phyloP scores from a whole-genome alignment of 2,888 invertebrate species.

The Crematogaster levior region DNA sequence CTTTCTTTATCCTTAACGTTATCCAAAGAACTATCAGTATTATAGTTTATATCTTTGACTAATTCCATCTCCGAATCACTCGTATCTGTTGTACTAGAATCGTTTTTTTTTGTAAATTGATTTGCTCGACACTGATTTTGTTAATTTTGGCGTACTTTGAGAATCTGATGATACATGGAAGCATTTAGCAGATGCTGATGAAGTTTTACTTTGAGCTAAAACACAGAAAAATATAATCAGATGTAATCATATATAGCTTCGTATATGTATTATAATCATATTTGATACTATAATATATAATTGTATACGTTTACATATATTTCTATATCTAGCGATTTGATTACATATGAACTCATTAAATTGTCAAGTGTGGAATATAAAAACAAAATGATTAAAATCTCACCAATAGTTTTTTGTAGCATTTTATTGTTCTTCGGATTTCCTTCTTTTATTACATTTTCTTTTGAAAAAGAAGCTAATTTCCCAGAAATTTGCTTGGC shows the following conservation, averaged over 20 bases:
- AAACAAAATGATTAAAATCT: neutral
- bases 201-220: neutral
- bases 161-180: neutral
- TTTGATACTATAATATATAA: neutral
- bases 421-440: neutral
- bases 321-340: neutral
- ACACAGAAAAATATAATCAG: slow-evolving; percentile 1
- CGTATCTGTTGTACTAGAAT: neutral
- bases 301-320: neutral
- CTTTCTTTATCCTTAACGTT: neutral
- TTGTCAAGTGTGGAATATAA: neutral
- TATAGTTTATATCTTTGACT: neutral
- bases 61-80: neutral
- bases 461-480: neutral
- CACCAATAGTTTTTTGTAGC: neutral
- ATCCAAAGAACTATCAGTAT: neutral
- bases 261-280: neutral
- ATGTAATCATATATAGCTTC: neutral
- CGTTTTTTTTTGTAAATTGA: neutral
- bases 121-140: neutral
- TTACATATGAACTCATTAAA: neutral
- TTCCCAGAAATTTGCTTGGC: slow-evolving; percentile 1
- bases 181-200: slow-evolving; percentile 1
- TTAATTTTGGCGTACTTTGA: neutral
- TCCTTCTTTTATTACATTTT: neutral